Evolutionary conservation across 2,888 invertebrate species (phyloP), one percentile per base, ranked within the genome.

Genomic region (Drosophila kuntzei): DNA sequence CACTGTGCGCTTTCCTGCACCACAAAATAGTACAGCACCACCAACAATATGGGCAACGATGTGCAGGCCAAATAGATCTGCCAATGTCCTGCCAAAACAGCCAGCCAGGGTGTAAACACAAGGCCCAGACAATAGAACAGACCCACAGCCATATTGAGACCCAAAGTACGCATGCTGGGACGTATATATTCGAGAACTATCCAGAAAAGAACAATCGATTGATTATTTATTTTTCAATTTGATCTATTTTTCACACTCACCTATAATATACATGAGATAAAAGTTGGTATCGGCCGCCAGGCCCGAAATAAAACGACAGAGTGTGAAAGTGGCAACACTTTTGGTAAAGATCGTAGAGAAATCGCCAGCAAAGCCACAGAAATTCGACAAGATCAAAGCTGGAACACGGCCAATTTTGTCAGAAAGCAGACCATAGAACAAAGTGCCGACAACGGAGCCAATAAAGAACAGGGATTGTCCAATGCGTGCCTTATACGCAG

Each of bases 1-100:
- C 95, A 95, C 76, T 94, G 94, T 0, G 94, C 94, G 76, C 94
- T 94, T 89, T 94, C 94, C n/a, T 94, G 94, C 18, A 93, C 93
- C 46, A 94, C 87, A 41, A 93, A 93, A 75, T 94, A 94, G 79
- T 93, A 94, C 3, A 90, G 63, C 7, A 93, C 79, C 29, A 94
- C 92, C 22, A 92, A 76, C 1, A 93, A 74, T 53, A 94, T 93
- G 14, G 94, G 94, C 62, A 94, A 70, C 3, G 94, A 93, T 4
- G 94, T 93, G 64, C 93, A 92, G 14, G 94, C 89, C 61, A 94
- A 89, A 71, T 94, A 94, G 36, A 89, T 90, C 74, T 93, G 92
- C 94, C 94, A 95, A 68, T 93, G 89, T 2, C 92, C 92, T 20
- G 93, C 88, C 37, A 88, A 85, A 3, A 93, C 92, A 0, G 93